Conservation (phyloP, 2,888 invertebrate genomes). For the Patella ulyssiponensis region DNA sequence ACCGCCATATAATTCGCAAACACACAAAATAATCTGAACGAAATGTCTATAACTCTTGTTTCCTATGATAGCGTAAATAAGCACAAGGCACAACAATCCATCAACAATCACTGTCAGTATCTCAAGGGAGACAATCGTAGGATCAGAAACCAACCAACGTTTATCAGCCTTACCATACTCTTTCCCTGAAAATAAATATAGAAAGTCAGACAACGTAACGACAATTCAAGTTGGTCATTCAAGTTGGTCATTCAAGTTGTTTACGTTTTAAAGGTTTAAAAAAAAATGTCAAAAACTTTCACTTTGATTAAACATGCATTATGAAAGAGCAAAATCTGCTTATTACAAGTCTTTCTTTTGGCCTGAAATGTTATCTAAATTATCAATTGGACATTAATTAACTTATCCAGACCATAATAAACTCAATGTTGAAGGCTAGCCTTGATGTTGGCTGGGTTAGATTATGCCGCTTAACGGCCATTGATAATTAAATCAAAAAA, state of each 20-base stretch:
- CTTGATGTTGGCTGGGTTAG: no score
- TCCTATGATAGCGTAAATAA: slow-evolving; percentile 60
- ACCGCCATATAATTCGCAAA: slow-evolving; percentile 70
- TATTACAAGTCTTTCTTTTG: no score
- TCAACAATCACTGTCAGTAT: slow-evolving; percentile 63
- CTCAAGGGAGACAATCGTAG: slow-evolving; percentile 67
- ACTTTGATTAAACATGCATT: no score
- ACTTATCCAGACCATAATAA: no score
- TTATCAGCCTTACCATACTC: slow-evolving; percentile 69
- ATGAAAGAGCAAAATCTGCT: no score
- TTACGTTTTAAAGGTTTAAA: neutral
- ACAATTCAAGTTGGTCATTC: neutral
- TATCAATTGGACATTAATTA: no score
- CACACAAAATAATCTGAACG: slow-evolving; percentile 65
- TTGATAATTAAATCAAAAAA: no score
- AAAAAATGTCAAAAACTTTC: neutral
- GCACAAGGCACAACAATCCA: slow-evolving; percentile 53
- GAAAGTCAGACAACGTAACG: neutral
- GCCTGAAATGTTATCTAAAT: no score
- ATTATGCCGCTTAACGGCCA: no score
- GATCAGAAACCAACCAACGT: slow-evolving; percentile 68
- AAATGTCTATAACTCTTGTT: slow-evolving; percentile 61
- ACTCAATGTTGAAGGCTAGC: no score
- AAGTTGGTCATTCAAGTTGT: neutral
- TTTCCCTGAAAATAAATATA: slow-evolving; percentile 60